A percentile compares a stretch with the other conserved stretches of the same genome.
Conservation (phyloP, 2,797 vertebrate species). For the Triplophysa yarkandensis region DNA sequence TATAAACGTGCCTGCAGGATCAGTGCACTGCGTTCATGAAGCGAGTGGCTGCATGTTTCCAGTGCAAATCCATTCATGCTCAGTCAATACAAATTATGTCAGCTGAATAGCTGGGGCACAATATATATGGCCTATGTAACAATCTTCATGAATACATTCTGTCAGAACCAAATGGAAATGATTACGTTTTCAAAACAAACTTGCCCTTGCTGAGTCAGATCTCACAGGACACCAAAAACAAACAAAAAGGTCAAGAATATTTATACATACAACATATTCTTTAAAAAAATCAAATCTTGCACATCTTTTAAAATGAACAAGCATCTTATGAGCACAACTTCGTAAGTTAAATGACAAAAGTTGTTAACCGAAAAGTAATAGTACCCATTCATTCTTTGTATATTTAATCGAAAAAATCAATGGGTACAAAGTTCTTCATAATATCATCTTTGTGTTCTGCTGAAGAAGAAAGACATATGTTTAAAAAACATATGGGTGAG, state of each 20-base stretch:
- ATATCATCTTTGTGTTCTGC: too few species aligned
- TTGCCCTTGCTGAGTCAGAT: slow-evolving; percentile 15
- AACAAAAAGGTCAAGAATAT: not conserved
- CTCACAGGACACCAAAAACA: slow-evolving; percentile 11
- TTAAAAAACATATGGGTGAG: too few species aligned
- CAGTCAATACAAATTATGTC: slow-evolving; percentile 23
- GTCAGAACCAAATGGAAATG: slow-evolving; percentile 18
- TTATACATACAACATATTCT: not conserved
- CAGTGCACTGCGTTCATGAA: slow-evolving; percentile 54
- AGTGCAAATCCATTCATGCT: slow-evolving; percentile 58
- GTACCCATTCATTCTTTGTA: too few species aligned
- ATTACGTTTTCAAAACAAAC: slow-evolving; percentile 16
- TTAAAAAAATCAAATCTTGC: not conserved
- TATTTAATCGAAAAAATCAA: too few species aligned
- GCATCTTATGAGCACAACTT: too few species aligned
- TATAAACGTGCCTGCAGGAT: slow-evolving; percentile 64
- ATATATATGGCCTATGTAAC: slow-evolving; percentile 8
- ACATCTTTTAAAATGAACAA: not conserved
- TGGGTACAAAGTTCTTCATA: too few species aligned
- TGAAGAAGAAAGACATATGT: too few species aligned
- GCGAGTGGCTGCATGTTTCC: slow-evolving; percentile 73
- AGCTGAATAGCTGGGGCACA: not conserved
- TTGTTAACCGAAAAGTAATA: too few species aligned
- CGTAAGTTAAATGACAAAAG: too few species aligned
- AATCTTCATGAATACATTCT: slow-evolving; percentile 6